These are phyloP conservation scores for Ochotona princeps DNA, from an alignment of 2,113 vertebrate genomes.

Conservation along the genomic window DNA sequence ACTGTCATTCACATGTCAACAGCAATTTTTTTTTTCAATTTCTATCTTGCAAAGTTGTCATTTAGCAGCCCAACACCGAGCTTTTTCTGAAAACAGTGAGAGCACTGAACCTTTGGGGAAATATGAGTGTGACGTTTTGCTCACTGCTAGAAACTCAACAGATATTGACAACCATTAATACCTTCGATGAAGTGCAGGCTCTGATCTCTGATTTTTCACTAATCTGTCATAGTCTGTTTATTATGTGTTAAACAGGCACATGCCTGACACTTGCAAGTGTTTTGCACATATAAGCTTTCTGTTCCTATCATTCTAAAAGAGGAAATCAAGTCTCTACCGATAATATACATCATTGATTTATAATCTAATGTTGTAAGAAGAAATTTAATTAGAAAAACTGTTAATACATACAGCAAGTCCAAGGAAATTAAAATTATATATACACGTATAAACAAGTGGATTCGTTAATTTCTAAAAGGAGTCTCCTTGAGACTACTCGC, in stretches of 20 bases:
- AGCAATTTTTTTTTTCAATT: not conserved
- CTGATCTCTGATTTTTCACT: not conserved
- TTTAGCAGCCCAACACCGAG: not conserved
- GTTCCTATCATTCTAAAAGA: not conserved
- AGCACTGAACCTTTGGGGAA: not conserved
- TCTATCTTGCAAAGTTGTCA: not conserved
- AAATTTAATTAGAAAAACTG: not conserved
- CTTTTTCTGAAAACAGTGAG: slow-evolving; percentile 24
- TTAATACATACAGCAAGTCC: not conserved
- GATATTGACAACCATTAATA: not conserved
- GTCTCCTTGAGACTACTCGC: not conserved
- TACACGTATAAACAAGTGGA: not conserved
- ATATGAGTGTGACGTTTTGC: not conserved
- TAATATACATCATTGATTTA: not conserved
- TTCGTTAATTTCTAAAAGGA: not conserved
- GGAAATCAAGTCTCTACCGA: not conserved
- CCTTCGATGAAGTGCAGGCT: not conserved
- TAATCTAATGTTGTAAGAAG: not conserved
- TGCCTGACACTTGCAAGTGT: not conserved
- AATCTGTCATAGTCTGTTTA: not conserved
- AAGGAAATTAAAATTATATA: not conserved
- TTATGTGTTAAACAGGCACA: not conserved
- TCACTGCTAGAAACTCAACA: not conserved
- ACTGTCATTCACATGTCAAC: not conserved
- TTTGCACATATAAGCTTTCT: not conserved